A percentile compares a stretch with the other conserved stretches of the same genome.
phyloP scores from a whole-genome alignment of 1,140 invertebrate species.

The Zaprionus nigranus region DNA sequence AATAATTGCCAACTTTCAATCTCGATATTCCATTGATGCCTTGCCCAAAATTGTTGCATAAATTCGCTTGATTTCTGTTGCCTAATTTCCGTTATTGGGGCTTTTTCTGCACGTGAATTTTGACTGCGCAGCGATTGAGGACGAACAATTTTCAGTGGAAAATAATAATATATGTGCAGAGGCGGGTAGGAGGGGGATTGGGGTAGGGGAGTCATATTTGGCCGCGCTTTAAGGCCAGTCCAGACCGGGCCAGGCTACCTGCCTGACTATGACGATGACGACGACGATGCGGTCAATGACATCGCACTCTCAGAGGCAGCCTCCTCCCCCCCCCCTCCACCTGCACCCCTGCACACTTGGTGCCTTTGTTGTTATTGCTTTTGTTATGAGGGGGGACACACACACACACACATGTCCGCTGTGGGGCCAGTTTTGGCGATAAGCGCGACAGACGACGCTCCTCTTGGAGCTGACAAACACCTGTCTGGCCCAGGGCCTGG shows the following conservation, averaged over 20 bases:
- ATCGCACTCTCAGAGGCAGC: constrained; percentile 33
- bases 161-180: neutral
- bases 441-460: constrained; percentile 57
- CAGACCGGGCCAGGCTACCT: neutral
- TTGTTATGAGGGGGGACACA: constrained; percentile 57
- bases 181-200: neutral
- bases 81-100: neutral
- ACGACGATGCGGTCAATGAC: constrained; percentile 64
- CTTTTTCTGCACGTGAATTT: constrained; percentile 2
- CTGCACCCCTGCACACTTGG: constrained; percentile 25
- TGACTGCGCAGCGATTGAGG: neutral
- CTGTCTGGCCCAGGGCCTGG: constrained; percentile 64
- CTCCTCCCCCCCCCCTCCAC: neutral
- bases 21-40: neutral
- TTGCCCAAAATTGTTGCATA: neutral
- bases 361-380: constrained; percentile 53
- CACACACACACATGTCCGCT: constrained; percentile 16
- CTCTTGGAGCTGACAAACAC: constrained; percentile 64
- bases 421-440: constrained; percentile 64
- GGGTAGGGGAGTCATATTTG: neutral
- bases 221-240: neutral
- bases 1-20: neutral
- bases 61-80: neutral
- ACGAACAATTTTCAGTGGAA: neutral
- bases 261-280: neutral